A percentile compares a stretch with the other conserved stretches of the same genome.
These are phyloP conservation scores for Fulmarus glacialis DNA, from an alignment of 2,113 vertebrate genomes.

Conservation along the genomic window DNA sequence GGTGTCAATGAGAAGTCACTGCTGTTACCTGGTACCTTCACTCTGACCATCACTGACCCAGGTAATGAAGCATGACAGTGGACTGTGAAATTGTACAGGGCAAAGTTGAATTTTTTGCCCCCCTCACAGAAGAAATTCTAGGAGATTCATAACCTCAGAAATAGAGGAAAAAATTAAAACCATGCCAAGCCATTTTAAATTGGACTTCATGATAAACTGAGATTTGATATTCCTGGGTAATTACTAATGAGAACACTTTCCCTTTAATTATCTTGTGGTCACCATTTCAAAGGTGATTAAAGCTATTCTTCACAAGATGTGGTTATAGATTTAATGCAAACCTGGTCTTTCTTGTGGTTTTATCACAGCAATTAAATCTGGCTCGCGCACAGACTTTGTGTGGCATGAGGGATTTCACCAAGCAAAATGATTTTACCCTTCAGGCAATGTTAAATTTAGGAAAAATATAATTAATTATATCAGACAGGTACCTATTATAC, in stretches of 20 bases:
- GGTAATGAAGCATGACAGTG: neutral
- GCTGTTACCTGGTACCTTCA: neutral
- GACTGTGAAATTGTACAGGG: neutral
- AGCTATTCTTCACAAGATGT: constrained; percentile 88
- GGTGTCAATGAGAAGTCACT: neutral
- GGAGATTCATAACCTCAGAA: constrained; percentile 22
- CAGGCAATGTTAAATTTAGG: constrained; percentile 90
- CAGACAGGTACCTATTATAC: constrained; percentile 89
- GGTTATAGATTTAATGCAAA: constrained; percentile 92
- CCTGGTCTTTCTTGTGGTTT: constrained; percentile 98
- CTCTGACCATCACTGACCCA: neutral
- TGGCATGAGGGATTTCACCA: constrained; percentile 89
- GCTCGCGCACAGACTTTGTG: constrained; percentile 86
- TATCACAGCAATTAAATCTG: constrained; percentile 94
- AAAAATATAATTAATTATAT: constrained; percentile 95
- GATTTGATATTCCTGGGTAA: constrained; percentile 82
- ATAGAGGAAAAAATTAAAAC: constrained; percentile 7
- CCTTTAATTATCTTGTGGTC: constrained; percentile 97
- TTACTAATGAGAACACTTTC: constrained; percentile 84
- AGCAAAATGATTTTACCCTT: constrained; percentile 84
- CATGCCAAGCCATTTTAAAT: constrained; percentile 70
- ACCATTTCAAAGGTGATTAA: constrained; percentile 92
- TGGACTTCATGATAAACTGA: constrained; percentile 72
- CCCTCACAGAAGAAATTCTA: constrained; percentile 13
- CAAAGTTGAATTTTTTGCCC: neutral